Evolutionary conservation across 1,140 invertebrate genomes (phyloP), one percentile per base, ranked within the genome.

Genomic region (Wiebesia pumilae): DNA sequence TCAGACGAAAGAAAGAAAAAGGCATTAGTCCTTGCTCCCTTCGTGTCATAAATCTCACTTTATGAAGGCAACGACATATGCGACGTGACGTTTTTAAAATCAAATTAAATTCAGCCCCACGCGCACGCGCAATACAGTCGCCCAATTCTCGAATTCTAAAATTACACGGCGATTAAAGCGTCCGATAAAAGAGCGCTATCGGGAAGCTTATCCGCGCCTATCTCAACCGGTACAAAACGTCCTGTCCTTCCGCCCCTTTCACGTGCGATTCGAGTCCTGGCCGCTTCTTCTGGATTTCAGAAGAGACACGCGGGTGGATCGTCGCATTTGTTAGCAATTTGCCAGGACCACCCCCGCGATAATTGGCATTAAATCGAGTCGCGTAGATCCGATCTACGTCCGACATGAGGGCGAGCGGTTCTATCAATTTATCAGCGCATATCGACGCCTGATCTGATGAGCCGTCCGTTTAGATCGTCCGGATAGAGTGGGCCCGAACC

Each of bases 291-390:
- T 38, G 78, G 79, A 73, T 81, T 85, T 81, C 43, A 67, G 35
- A 73, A 40, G 51, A 81, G 67, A 71, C 43, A 6, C 21, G 65
- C n/a, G 77, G 4, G 27, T 21, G 30, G 19, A 0, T 75, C 58
- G 65, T 33, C 54, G 40, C 84, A 80, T 90, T 90, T 89, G 87
- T 89, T 88, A 88, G 21, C 89, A 90, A 91, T 91, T 91, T 90
- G 87, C 89, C 90, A 33, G 88, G 80, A 82, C 79, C 84, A 84
- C 88, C 88, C 83, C 47, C 87, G 85, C 62, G 85, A 83, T 90
- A 91, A 91, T 91, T 90, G 87, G 85, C 87, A 87, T 91, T 90
- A 90, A 91, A 90, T 90, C 88, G 89, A 83, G 62, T 83, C 69
- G 40, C 85, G 27, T 43, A 90, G 89, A 90, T 91, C 73, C 77